phyloP scores from a whole-genome alignment of 2,113 vertebrate species.

The Dicerorhinus sumatrensis region DNA sequence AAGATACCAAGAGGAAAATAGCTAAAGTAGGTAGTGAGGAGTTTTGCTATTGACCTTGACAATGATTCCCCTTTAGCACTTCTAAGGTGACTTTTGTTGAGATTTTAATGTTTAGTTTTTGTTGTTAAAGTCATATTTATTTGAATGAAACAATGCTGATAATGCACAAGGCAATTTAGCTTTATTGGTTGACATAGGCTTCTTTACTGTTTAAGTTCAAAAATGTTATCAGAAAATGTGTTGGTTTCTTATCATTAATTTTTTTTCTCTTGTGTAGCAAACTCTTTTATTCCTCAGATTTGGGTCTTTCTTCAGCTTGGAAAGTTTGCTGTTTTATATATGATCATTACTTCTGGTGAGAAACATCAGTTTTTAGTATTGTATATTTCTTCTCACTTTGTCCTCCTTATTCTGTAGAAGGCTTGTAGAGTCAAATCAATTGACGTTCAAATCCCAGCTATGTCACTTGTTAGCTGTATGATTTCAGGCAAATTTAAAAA shows the following conservation, averaged over 20 bases:
- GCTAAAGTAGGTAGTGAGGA: neutral
- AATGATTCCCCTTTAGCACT: neutral
- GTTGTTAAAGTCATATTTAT: neutral
- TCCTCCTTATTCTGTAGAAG: neutral
- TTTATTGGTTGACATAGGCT: neutral
- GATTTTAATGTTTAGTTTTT: conserved; percentile 15
- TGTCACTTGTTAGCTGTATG: neutral
- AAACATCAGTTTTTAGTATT: neutral
- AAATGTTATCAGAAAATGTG: conserved; percentile 39
- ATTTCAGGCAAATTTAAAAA: neutral
- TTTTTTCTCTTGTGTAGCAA: neutral
- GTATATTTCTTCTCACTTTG: neutral
- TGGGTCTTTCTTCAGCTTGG: neutral
- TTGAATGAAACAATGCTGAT: conserved; percentile 32
- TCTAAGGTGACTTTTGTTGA: conserved; percentile 12
- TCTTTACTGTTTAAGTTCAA: conserved; percentile 39
- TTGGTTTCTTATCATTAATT: conserved; percentile 12
- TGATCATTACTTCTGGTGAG: neutral
- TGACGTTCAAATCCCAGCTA: neutral
- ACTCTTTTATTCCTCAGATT: conserved; percentile 14
- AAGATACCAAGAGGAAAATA: neutral
- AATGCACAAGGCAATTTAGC: neutral
- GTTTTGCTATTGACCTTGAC: neutral
- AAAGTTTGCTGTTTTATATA: neutral
- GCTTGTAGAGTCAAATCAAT: neutral